A percentile compares a stretch with the other conserved stretches of the same genome.
Conservation (phyloP, 2,113 vertebrate genomes). For the Vanacampus margaritifer region DNA sequence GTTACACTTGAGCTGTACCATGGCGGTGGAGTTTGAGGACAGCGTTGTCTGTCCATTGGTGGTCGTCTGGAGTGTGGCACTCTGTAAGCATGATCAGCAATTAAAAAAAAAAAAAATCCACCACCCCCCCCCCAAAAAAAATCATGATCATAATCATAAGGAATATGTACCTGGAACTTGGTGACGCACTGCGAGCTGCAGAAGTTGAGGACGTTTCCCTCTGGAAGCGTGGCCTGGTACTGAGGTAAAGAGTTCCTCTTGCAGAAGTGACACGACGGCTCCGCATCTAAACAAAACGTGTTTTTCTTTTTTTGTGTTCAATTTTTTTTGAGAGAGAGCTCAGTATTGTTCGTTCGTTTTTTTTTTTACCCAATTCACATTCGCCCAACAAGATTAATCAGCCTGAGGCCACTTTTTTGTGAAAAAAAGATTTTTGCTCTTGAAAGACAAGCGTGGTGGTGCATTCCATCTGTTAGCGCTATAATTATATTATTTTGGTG, state of each 20-base stretch:
- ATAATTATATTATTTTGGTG: neutral
- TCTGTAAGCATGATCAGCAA: constrained; percentile 61
- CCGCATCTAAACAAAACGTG: constrained; percentile 71
- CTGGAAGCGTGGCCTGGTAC: constrained; percentile 94
- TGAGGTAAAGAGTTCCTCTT: constrained; percentile 95
- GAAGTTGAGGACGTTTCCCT: constrained; percentile 94
- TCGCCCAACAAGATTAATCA: too few relatives aligned
- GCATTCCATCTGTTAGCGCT: neutral
- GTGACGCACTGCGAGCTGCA: constrained; percentile 97
- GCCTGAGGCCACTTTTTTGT: too few relatives aligned
- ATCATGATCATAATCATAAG: neutral
- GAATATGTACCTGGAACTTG: constrained; percentile 90
- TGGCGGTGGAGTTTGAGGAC: constrained; percentile 68
- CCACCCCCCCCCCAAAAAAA: neutral
- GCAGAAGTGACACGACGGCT: constrained; percentile 96
- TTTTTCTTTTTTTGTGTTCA: neutral
- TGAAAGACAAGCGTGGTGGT: too few relatives aligned
- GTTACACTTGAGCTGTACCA: constrained; percentile 92
- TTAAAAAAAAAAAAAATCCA: neutral
- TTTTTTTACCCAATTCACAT: too few relatives aligned
- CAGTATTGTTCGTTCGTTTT: too few relatives aligned
- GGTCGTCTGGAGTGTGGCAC: constrained; percentile 83
- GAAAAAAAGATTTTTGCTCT: too few relatives aligned
- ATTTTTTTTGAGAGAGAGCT: too few relatives aligned
- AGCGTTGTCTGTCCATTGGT: constrained; percentile 84